These are phyloP conservation scores for Cephus pygmeus DNA, from an alignment of 2,888 invertebrate genomes.

Conservation along the genomic window DNA sequence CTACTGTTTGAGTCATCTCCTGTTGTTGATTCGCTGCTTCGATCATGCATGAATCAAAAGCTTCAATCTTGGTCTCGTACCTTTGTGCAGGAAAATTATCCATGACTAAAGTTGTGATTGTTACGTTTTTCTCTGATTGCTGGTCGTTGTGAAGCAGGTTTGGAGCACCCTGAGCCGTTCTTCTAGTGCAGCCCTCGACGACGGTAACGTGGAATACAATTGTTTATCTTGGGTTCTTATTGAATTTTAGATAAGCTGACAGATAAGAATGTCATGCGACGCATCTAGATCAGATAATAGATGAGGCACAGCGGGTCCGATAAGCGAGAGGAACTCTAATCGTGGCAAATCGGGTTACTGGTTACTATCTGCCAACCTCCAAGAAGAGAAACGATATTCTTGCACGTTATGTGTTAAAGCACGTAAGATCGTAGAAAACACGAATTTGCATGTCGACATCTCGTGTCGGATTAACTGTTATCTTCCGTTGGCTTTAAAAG, in stretches of 20 bases:
- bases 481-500: not conserved
- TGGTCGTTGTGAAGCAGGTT: not conserved
- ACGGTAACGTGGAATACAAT: conserved; percentile 25
- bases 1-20: conserved; percentile 48
- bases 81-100: conserved; percentile 54
- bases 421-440: not conserved
- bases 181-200: conserved; percentile 9
- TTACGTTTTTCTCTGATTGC: not conserved
- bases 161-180: not conserved
- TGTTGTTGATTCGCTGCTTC: conserved; percentile 44
- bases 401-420: not conserved
- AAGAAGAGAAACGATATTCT: not conserved
- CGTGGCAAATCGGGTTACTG: not conserved
- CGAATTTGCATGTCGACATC: not conserved
- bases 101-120: conserved; percentile 38
- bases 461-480: not conserved
- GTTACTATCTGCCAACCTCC: conserved; percentile 4
- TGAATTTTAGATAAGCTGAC: conserved; percentile 46
- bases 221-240: conserved; percentile 39
- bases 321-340: not conserved
- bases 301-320: conserved; percentile 23
- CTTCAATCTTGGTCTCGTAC: conserved; percentile 57
- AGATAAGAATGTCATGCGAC: conserved; percentile 39
- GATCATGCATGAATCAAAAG: conserved; percentile 58
- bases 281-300: conserved; percentile 52